These are phyloP conservation scores for Protobothrops mucrosquamatus DNA, from an alignment of 2,113 vertebrate genomes.

Conservation along the genomic window DNA sequence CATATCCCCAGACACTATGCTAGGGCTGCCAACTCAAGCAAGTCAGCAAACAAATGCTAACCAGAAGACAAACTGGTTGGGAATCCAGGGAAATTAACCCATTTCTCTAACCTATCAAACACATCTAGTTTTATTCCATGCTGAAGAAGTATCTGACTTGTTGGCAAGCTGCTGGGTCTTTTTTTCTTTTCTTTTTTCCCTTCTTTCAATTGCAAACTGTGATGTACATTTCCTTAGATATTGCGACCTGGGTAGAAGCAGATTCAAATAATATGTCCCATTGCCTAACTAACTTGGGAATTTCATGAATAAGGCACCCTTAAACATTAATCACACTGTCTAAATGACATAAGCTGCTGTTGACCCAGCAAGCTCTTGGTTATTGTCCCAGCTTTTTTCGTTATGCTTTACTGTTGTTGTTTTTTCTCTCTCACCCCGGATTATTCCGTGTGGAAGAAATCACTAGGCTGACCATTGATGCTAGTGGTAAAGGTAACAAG, in stretches of 20 bases:
- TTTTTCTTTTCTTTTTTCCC: neutral
- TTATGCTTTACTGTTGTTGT: neutral
- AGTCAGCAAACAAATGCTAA: constrained; percentile 57
- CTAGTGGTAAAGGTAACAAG: neutral
- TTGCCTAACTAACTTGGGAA: constrained; percentile 33
- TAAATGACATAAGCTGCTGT: constrained; percentile 33
- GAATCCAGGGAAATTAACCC: constrained; percentile 65
- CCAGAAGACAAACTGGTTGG: constrained; percentile 60
- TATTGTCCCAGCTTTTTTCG: neutral
- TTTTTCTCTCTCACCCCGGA: neutral
- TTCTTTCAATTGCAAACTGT: constrained; percentile 24
- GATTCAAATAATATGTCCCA: constrained; percentile 37
- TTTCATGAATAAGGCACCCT: constrained; percentile 55
- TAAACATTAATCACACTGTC: constrained; percentile 37
- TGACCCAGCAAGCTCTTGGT: constrained; percentile 37
- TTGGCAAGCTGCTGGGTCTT: constrained; percentile 53
- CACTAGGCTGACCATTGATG: constrained; percentile 2
- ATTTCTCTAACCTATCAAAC: constrained; percentile 49
- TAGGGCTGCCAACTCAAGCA: constrained; percentile 39
- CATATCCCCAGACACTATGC: constrained; percentile 61
- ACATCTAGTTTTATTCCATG: constrained; percentile 36
- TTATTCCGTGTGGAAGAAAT: neutral
- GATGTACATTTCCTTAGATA: constrained; percentile 66
- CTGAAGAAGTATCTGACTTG: constrained; percentile 61
- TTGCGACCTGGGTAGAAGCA: constrained; percentile 52